A percentile compares a stretch with the other conserved stretches of the same genome.
Conservation (phyloP, 2,888 invertebrate species). For the Biston betularia region DNA sequence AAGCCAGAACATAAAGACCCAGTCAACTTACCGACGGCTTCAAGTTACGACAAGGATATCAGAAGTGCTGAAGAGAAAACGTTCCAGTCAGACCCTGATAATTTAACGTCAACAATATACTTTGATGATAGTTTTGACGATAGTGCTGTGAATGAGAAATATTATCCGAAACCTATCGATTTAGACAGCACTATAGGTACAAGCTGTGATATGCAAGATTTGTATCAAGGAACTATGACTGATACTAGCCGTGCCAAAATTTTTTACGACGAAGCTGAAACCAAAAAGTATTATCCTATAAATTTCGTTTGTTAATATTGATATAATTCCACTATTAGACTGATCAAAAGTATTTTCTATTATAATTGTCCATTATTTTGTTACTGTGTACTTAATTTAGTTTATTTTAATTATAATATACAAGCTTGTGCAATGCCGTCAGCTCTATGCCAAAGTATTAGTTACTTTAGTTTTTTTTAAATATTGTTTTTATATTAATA, state of each 20-base stretch:
- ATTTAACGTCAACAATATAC: slow-evolving; percentile 63
- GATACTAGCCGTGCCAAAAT: slow-evolving; percentile 51
- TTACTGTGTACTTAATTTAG: slow-evolving; percentile 32
- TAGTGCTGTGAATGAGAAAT: slow-evolving; percentile 57
- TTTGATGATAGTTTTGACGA: slow-evolving; percentile 74
- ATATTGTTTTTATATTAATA: slow-evolving; percentile 67
- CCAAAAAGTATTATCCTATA: slow-evolving; percentile 69
- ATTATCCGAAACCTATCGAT: slow-evolving; percentile 56
- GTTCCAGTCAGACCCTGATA: slow-evolving; percentile 43
- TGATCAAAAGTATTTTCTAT: slow-evolving; percentile 45
- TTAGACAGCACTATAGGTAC: slow-evolving; percentile 50
- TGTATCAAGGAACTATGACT: slow-evolving; percentile 54
- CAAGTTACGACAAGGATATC: slow-evolving; percentile 61
- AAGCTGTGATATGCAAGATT: slow-evolving; percentile 47
- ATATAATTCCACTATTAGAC: slow-evolving; percentile 43
- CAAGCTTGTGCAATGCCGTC: slow-evolving; percentile 50
- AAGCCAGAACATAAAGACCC: slow-evolving; percentile 63
- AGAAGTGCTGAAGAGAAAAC: slow-evolving; percentile 33
- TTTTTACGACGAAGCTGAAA: slow-evolving; percentile 55
- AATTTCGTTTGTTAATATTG: slow-evolving; percentile 71
- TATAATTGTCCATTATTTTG: slow-evolving; percentile 38
- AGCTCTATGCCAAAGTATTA: slow-evolving; percentile 59
- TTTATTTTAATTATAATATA: slow-evolving; percentile 36
- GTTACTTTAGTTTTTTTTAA: slow-evolving; percentile 46
- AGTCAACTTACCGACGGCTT: slow-evolving; percentile 40